Base-by-base conservation (phyloP, 2,797 vertebrate genomes). In the Poecilia picta region DNA sequence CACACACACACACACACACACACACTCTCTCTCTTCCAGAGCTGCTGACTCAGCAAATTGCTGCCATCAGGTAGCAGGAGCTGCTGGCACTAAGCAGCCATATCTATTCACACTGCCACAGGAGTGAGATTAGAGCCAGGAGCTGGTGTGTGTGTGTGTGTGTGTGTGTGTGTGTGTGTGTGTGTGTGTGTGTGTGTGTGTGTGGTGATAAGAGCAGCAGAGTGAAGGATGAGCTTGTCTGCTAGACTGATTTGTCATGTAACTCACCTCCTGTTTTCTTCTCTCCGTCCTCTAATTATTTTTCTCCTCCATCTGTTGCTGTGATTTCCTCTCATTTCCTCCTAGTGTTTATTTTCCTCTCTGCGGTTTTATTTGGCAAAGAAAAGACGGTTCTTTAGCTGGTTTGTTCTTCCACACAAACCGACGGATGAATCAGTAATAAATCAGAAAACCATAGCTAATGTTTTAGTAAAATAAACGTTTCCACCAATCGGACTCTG, bases 21-120 rank as follows among this genome's bases (percentile, higher is more conserved):
- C 80, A 70, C 70, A 5, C 45, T 15, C 45, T 4, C 45, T 4
- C 70, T 76, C 5, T 49, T 49, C 16, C 47, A 49, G 47, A 18
- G 47, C 25, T 83, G 75, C 93, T 93, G 94, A 95, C 88, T 93
- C 92, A 89, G 93, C 94, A 91, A 79, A 91, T 88, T 93, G 76
- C 82, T 81, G 85, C 88, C 88, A 92, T 93, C 88, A 90, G 90
- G 89, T 91, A 88, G 85, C 70, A 25, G 81, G 83, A 92, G 90
- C 87, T 91, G 85, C 86, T 90, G 90, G 91, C 90, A 86, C 88
- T 91, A 91, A 93, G 90, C 83, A 89, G 87, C 92, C 88, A 86
- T 93, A 93, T 94, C 91, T 94, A 93, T 93, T 94, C 93, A 91
- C 92, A 89, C 85, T 88, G 81, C 84, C 85, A 90, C 85, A 88